Evolutionary conservation across 2,797 vertebrate species (phyloP), one percentile per base, ranked within the genome.

Genomic region (Acanthornis magna): DNA sequence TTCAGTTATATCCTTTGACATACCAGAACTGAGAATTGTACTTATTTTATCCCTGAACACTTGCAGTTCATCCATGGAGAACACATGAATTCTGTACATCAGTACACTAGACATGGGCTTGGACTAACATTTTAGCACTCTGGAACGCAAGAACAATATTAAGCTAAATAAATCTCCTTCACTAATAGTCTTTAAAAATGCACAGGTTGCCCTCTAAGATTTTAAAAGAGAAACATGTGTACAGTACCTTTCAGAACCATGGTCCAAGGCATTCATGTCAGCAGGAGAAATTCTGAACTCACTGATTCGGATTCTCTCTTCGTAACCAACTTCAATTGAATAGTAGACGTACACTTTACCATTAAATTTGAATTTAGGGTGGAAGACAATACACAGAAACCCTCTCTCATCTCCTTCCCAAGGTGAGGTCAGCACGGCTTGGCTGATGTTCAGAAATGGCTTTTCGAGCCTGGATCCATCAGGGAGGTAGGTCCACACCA

Each of bases 321-420:
- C 98, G 26, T 98, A 97, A 74, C 89, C 97, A 53, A 99, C 97
- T 95, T 99, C 98, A 95, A 99, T 96, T 1, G 99, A 99, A 95
- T 99, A 99, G 96, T 99, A 99, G 77, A 99, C 98, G 13, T 99
- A 99, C 83, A 99, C 96, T 96, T 98, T 99, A 73, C 99, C 97
- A 16, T 98, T 99, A 97, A 98, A 98, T 85, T 98, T 98, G 98
- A 98, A 98, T 71, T 97, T 88, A 27, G 99, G 99, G 95, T 99
- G 99, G 94, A 99, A 99, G 91, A 98, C 97, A 47, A 99, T 94
- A 62, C 99, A 98, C 66, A 99, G 97, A 95, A 99, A 99, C 45
- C 99, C 99, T 20, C 99, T 98, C 96, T 99, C 99, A 1, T 99
- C 99, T 7, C 99, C 99, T 96, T 99, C 98, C 99, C 99, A 99